These are phyloP conservation scores for Stictocephala bisonia DNA, from an alignment of 2,888 invertebrate genomes.

Conservation along the genomic window DNA sequence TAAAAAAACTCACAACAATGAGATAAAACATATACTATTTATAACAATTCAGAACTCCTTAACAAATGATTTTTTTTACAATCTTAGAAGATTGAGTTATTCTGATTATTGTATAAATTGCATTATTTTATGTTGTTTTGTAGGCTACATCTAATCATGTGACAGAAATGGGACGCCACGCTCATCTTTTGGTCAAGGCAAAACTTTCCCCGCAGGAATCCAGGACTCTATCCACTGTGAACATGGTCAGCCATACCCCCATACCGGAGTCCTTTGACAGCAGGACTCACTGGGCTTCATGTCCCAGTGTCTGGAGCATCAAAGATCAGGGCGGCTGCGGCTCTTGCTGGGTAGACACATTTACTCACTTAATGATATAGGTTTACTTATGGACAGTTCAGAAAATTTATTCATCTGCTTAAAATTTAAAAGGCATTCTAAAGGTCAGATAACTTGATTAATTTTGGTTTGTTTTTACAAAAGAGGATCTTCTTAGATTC, in stretches of 20 bases:
- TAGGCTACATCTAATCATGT: slow-evolving; percentile 9
- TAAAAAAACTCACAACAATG: too few species aligned
- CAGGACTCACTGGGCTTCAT: slow-evolving; percentile 81
- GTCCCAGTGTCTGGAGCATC: slow-evolving; percentile 83
- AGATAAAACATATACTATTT: too few species aligned
- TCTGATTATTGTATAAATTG: neutral
- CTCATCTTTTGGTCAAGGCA: neutral
- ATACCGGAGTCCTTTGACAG: slow-evolving; percentile 82
- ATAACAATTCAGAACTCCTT: too few species aligned
- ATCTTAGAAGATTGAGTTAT: too few species aligned
- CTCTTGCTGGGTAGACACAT: slow-evolving; percentile 75
- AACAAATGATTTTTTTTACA: too few species aligned
- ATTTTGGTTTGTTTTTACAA: too few species aligned
- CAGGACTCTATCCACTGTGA: slow-evolving; percentile 63
- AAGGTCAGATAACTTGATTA: too few species aligned
- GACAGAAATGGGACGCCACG: neutral
- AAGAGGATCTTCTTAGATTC: too few species aligned
- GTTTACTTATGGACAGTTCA: too few species aligned
- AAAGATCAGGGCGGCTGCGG: slow-evolving; percentile 91
- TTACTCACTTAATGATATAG: too few species aligned
- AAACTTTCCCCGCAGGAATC: neutral
- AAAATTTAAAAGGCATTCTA: too few species aligned
- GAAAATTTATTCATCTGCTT: too few species aligned
- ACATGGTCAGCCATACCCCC: neutral
- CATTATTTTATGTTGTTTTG: neutral